Percentiles rank a stretch among this genome's conserved stretches.
Evolutionary conservation across 64 coral and sea anemone species (phyloP).

Genomic region (Dendronephthya gigantea): DNA sequence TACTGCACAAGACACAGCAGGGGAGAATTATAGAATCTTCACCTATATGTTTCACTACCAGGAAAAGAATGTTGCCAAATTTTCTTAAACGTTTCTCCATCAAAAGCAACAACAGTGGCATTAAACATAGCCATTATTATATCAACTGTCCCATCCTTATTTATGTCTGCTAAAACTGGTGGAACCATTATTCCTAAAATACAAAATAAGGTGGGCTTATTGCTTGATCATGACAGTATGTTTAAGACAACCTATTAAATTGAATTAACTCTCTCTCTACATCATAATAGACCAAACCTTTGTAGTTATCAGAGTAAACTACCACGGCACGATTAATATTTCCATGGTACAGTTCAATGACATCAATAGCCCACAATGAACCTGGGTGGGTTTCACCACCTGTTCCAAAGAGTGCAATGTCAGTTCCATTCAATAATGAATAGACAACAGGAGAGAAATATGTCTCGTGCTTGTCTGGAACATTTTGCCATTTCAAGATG

Average conservation of each 20-base stretch:
- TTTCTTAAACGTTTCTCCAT: conserved; percentile 66
- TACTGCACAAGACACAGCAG: not conserved
- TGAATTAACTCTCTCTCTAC: not conserved
- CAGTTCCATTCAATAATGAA: conserved; percentile 61
- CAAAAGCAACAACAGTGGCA: conserved; percentile 76
- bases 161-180: conserved; percentile 82
- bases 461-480: conserved; percentile 75
- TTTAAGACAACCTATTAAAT: not conserved
- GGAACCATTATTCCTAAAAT: conserved; percentile 80
- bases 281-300: conserved; percentile 70
- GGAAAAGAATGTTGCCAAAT: conserved; percentile 73
- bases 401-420: conserved; percentile 85
- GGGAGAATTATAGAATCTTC: conserved; percentile 19
- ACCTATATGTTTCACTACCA: conserved; percentile 85
- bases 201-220: too few species aligned
- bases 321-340: conserved; percentile 52
- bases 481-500: conserved; percentile 63
- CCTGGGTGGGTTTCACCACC: conserved; percentile 91
- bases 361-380: conserved; percentile 60
- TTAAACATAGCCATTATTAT: conserved; percentile 94
- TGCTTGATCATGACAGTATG: not conserved
- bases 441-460: conserved; percentile 90
- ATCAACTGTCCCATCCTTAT: conserved; percentile 86
- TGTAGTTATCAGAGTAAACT: conserved; percentile 85
- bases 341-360: conserved; percentile 66